Base-by-base conservation (phyloP, 2,113 vertebrate genomes). In the Macquaria ambigua region DNA sequence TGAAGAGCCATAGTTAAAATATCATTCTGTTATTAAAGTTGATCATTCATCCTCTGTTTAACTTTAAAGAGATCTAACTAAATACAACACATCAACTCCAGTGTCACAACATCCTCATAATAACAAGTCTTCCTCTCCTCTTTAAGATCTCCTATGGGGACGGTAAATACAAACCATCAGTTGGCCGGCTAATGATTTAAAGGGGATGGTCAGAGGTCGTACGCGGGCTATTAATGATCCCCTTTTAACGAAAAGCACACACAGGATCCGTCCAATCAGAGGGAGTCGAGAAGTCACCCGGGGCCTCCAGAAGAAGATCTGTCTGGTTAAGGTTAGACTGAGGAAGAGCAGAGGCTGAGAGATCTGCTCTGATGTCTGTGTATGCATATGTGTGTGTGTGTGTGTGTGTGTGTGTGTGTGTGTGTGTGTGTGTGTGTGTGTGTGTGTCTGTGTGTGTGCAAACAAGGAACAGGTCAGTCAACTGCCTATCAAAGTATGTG, bases 161-260 rank as follows among this genome's bases (percentile, higher is more conserved):
- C 21, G 34, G 73, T 83, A 92, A 95, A 95, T 93, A 86, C 84
- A 88, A 95, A 95, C 90, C 94, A 94, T 90, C 84, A 86, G 86
- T 87, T 81, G 74, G 74, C 77, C 59, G 10, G 74, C 88, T 92
- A 95, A 94, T 90, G 91, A 89, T 94, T 94, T 94, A 93, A 93
- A 94, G 92, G 71, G 34, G 92, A 89, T 37, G 88, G 94, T 94
- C 93, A 92, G 87, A 94, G 95, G 95, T 95, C 94, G 56, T 59
- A 52, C 50, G 46, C 72, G 3, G 72, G 71, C 93, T 92, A 90
- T 94, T 95, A 91, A 94, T 93, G 93, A 93, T 93, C 46, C 93
- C 79, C 79, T 91, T 84, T 86, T 94, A 92, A 93, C 88, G 75
- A 73, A 94, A 93, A 89, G 78, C 88, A 91, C 59, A 63, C 86